Evolutionary conservation across 2,113 vertebrate species (phyloP).

Genomic region (Xenopus borealis): DNA sequence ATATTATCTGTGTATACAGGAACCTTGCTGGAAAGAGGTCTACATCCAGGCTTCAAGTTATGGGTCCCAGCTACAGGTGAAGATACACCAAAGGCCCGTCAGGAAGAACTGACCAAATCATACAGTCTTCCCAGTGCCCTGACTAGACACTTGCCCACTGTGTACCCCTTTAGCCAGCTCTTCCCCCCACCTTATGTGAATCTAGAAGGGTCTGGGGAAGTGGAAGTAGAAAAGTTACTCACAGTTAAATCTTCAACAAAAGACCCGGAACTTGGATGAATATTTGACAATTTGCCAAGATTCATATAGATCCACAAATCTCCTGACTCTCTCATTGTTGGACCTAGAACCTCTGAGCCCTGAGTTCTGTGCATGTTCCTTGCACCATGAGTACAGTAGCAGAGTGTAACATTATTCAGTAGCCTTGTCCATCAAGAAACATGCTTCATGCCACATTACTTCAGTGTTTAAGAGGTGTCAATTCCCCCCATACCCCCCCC

Average conservation of each 20-base stretch:
- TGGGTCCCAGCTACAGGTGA: constrained; percentile 5
- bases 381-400: too few species aligned
- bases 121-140: constrained; percentile 55
- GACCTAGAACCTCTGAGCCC: too few species aligned
- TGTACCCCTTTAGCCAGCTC: constrained; percentile 63
- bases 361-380: too few species aligned
- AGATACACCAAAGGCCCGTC: not conserved
- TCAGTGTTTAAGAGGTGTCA: too few species aligned
- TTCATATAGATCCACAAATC: too few species aligned
- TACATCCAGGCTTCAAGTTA: constrained; percentile 36
- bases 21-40: constrained; percentile 64
- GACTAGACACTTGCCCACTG: constrained; percentile 47
- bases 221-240: constrained; percentile 63
- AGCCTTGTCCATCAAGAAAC: too few species aligned
- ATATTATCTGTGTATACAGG: constrained; percentile 50
- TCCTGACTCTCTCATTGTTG: too few species aligned
- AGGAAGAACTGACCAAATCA: not conserved
- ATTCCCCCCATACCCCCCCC: too few species aligned
- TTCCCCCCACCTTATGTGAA: constrained; percentile 49
- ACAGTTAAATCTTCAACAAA: constrained; percentile 3
- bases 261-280: not conserved
- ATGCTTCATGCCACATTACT: too few species aligned
- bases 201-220: constrained; percentile 16
- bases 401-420: too few species aligned
- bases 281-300: too few species aligned